These are phyloP conservation scores for Picus viridis DNA, from an alignment of 2,797 vertebrate genomes.

Conservation along the genomic window DNA sequence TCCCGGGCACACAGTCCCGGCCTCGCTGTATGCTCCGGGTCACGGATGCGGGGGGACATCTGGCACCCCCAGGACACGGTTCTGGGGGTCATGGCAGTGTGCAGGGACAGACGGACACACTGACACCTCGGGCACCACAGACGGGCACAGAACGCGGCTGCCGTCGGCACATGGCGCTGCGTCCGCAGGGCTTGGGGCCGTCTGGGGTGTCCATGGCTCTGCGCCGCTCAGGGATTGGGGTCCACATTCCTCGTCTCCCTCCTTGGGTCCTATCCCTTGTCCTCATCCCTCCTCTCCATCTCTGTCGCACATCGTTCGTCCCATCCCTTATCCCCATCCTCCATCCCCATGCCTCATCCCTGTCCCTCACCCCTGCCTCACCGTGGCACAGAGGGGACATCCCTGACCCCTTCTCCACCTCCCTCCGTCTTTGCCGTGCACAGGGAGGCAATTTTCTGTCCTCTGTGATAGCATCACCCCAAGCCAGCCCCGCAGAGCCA, in stretches of 20 bases:
- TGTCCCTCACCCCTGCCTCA: too few species aligned
- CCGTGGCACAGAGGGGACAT: rapidly evolving
- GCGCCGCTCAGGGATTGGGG: not conserved
- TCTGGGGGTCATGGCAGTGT: not conserved
- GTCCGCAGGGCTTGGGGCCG: not conserved
- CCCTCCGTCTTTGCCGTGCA: not conserved
- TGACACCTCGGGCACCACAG: not conserved
- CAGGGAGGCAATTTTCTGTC: too few species aligned
- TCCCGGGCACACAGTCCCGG: not conserved
- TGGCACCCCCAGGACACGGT: rapidly evolving
- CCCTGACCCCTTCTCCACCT: not conserved
- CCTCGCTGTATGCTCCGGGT: rapidly evolving
- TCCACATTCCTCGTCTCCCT: not conserved
- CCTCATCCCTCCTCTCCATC: not conserved
- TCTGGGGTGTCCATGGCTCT: rapidly evolving
- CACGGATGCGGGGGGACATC: not conserved
- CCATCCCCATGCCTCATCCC: not conserved
- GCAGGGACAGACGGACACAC: not conserved
- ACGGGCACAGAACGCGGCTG: not conserved
- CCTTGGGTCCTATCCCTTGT: not conserved
- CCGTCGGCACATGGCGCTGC: not conserved
- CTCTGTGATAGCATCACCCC: not conserved
- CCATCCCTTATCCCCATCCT: not conserved
- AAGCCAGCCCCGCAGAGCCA: not conserved
- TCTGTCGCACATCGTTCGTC: too few species aligned